Evolutionary conservation across 23 tunicate species (phyloP).

Genomic region (Botrylloides violaceus): DNA sequence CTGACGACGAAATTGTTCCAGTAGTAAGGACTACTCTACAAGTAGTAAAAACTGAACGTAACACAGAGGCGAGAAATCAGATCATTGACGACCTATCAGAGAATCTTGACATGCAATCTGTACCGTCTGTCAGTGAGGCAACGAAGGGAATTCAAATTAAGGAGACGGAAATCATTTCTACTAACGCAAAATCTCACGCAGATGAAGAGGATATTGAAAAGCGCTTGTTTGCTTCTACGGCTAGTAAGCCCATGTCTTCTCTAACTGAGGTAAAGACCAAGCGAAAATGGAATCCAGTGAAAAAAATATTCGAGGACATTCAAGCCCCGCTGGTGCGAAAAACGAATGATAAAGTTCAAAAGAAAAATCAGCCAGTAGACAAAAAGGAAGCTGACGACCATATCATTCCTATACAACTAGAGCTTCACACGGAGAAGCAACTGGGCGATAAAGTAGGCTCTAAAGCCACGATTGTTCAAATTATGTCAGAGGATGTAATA

Average conservation of each 20-base stretch:
- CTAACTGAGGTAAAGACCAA: slow-evolving; percentile 15
- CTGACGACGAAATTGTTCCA: not conserved
- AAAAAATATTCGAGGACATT: slow-evolving; percentile 41
- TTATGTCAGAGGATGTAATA: not conserved
- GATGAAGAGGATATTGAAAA: no score
- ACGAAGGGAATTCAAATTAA: no score
- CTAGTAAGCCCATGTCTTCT: no score
- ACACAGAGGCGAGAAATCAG: no score
- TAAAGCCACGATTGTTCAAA: not conserved
- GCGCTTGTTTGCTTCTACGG: no score
- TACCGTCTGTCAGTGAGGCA: no score
- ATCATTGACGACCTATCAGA: no score
- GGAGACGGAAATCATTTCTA: no score
- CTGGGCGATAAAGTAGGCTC: not conserved
- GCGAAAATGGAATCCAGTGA: slow-evolving; percentile 60
- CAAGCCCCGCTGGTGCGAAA: not conserved
- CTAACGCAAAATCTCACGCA: no score
- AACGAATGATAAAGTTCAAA: not conserved
- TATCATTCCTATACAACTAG: no score
- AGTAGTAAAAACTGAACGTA: no score
- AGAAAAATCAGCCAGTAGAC: not conserved
- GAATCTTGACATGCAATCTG: no score
- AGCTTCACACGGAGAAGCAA: not conserved
- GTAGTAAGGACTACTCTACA: slow-evolving; percentile 2
- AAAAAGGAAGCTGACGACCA: not conserved